These are phyloP conservation scores for Cryptops parisi DNA, from an alignment of 2,888 invertebrate species.

Conservation along the genomic window DNA sequence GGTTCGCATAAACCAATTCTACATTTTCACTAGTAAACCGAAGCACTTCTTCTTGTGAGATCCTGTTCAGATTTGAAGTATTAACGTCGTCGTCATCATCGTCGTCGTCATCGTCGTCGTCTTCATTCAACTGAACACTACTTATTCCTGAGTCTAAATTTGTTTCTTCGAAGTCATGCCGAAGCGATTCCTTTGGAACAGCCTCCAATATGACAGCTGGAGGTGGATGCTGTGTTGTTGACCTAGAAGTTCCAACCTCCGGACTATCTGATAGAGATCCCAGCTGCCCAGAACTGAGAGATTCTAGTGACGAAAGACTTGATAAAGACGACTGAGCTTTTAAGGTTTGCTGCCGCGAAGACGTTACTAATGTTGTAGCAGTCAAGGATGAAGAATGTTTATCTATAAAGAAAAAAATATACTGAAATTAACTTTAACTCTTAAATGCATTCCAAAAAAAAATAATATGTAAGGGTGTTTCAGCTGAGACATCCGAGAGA, in stretches of 20 bases:
- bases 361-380: no score
- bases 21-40: background rate
- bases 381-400: no score
- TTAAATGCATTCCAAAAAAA: no score
- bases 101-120: constrained; percentile 3
- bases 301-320: constrained; percentile 10
- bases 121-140: constrained; percentile 7
- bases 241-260: background rate
- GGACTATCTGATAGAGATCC: constrained; percentile 9
- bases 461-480: no score
- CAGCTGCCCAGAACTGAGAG: constrained; percentile 4
- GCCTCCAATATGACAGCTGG: constrained; percentile 8
- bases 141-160: constrained; percentile 11
- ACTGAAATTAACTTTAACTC: no score
- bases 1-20: constrained; percentile 9
- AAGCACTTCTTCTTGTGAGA: background rate
- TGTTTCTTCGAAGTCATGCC: constrained; percentile 3
- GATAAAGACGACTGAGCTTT: constrained; percentile 9
- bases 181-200: constrained; percentile 1
- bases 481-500: no score
- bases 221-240: constrained; percentile 1
- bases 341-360: background rate
- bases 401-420: no score
- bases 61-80: background rate
- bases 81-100: background rate